A percentile compares a stretch with the other conserved stretches of the same genome.
Conservation (phyloP, 2,797 vertebrate genomes). For the Liparis tanakae region DNA sequence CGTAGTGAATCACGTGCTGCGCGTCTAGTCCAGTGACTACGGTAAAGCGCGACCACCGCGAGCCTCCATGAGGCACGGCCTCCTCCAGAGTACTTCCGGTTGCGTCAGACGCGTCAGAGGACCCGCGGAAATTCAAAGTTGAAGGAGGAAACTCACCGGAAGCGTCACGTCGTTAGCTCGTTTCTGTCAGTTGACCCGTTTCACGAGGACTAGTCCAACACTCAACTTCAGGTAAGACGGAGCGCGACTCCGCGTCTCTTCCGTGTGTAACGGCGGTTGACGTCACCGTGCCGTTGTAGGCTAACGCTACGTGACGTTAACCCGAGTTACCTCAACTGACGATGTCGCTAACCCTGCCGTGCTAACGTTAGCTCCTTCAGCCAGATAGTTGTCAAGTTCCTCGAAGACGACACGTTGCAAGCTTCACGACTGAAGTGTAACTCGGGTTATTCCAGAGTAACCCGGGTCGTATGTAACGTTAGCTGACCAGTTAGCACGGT, state of each 20-base stretch:
- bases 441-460: background rate
- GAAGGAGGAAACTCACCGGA: conserved; percentile 39
- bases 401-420: background rate
- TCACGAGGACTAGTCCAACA: background rate
- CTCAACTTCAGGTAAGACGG: conserved; percentile 50
- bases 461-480: background rate
- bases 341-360: background rate
- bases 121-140: conserved; percentile 84
- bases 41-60: background rate
- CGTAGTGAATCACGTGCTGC: background rate
- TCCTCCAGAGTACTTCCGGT: background rate
- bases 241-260: background rate
- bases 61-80: background rate
- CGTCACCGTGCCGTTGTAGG: conserved; percentile 3
- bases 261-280: background rate
- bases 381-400: background rate
- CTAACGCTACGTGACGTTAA: background rate
- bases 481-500: background rate
- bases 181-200: background rate
- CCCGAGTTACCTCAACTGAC: background rate
- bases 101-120: conserved; percentile 40
- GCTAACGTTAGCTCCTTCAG: background rate
- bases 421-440: too few relatives aligned
- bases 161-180: background rate
- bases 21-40: background rate